Evolutionary conservation across 2,888 invertebrate genomes (phyloP), one percentile per base, ranked within the genome.

Genomic region (Trichopoda pennipes): DNA sequence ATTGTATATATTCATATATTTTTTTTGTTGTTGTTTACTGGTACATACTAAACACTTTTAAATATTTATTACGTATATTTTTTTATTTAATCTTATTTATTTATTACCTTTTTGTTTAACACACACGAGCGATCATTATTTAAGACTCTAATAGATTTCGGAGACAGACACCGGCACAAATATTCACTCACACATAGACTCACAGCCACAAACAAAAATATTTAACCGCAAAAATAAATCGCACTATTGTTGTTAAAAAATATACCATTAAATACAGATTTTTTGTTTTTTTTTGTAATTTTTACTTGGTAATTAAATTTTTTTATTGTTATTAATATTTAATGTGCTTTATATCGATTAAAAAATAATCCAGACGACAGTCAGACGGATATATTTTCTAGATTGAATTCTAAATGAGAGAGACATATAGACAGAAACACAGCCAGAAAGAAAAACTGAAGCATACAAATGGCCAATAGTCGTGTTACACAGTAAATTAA

Each of bases 401-500:
- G 72, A 81, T 63, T 55, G 23, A 21, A 47, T 70, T 61, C 23
- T 56, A 56, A 64, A 72, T 78, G 60, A 42, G 38, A 38, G 1
- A 12, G 38, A 38, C 12, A 12, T 10, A 38, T 38, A 21, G 35
- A 49, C 38, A 44, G 56, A 63, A 21, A 21, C 16, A 74, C 12
- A 44, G 16, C 8, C 63, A 64, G 19, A 35, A 49, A 66, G 9
- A 53, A 21, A 63, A 63, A 63, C 49, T 66, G 19, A 35, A 49
- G 38, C 49, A 64, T 35, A 70, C 73, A 78, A 70, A 70, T 66
- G 28, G 64, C 58, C 68, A 70, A 66, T 81, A 78, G 75, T 81
- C 66, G 60, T 81, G 64, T 75, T 81, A 66, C 64, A 78, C 77
- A 74, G 58, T 55, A 51, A 70, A 61, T 78, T 76, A 78, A 81